Percentiles rank a stretch among this genome's conserved stretches.
These are phyloP conservation scores for Amniataba percoides DNA, from an alignment of 2,797 vertebrate species.

Conservation along the genomic window DNA sequence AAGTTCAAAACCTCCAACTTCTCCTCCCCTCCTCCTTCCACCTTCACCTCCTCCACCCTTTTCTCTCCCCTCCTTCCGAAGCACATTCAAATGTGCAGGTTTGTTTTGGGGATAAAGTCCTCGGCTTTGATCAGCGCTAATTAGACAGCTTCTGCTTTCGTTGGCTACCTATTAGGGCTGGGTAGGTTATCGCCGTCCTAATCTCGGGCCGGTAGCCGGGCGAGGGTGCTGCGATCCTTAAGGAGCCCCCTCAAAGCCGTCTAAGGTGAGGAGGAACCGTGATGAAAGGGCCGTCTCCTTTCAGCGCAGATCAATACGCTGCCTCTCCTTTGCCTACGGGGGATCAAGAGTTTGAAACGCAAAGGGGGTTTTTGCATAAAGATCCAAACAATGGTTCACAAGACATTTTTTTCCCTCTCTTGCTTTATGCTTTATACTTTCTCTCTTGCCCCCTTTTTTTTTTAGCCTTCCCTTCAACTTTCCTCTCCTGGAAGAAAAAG, in stretches of 20 bases:
- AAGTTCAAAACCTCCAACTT: constrained; percentile 73
- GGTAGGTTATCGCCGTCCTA: constrained; percentile 80
- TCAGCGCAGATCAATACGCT: constrained; percentile 84
- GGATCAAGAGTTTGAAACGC: constrained; percentile 86
- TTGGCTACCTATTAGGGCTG: constrained; percentile 83
- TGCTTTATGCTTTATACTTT: constrained; percentile 69
- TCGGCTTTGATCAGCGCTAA: constrained; percentile 87
- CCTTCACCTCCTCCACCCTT: constrained; percentile 47
- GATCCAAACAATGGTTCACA: constrained; percentile 86
- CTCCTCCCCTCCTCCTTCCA: constrained; percentile 55
- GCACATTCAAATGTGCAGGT: constrained; percentile 86
- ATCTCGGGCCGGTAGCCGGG: constrained; percentile 89
- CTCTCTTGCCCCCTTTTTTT: constrained; percentile 41
- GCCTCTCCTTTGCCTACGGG: constrained; percentile 81
- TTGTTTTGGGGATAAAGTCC: constrained; percentile 87
- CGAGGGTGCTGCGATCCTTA: constrained; percentile 85
- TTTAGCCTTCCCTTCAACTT: constrained; percentile 62
- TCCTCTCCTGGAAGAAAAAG: constrained; percentile 54
- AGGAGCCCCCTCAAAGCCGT: constrained; percentile 79
- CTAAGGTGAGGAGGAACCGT: constrained; percentile 80
- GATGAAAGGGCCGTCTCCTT: constrained; percentile 85
- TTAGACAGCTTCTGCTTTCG: constrained; percentile 82
- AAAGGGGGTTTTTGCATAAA: constrained; percentile 86
- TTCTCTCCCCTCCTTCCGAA: constrained; percentile 52
- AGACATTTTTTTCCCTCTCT: constrained; percentile 68